A percentile compares a stretch with the other conserved stretches of the same genome.
Conservation (phyloP, 2,113 vertebrate species). For the Corythoichthys intestinalis region DNA sequence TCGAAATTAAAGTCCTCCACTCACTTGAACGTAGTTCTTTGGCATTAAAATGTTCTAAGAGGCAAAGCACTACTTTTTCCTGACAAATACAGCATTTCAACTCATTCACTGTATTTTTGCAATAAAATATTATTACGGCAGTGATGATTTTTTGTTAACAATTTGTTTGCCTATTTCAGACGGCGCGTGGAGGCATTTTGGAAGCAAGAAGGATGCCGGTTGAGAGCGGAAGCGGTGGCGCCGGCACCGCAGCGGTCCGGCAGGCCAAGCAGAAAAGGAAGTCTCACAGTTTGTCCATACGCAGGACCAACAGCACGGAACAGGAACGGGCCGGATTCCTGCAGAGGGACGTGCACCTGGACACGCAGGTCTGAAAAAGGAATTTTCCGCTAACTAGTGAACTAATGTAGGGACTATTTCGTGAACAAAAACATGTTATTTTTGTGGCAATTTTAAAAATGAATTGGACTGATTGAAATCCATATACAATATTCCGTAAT, state of each 20-base stretch:
- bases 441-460: too few species aligned
- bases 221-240: constrained; percentile 78
- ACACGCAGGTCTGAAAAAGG: constrained; percentile 77
- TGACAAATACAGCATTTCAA: too few species aligned
- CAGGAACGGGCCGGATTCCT: constrained; percentile 80
- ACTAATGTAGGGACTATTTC: too few species aligned
- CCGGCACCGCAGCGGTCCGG: constrained; percentile 77
- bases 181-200: constrained; percentile 1
- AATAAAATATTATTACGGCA: too few species aligned
- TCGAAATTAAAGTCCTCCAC: neutral
- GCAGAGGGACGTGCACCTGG: constrained; percentile 84
- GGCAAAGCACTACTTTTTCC: too few species aligned
- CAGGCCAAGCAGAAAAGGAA: constrained; percentile 94
- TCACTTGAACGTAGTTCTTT: neutral
- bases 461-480: too few species aligned
- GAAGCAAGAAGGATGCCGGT: constrained; percentile 86
- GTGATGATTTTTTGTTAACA: too few species aligned
- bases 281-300: constrained; percentile 89
- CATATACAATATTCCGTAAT: too few species aligned
- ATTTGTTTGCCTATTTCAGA: neutral
- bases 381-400: too few species aligned
- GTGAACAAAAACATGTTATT: too few species aligned
- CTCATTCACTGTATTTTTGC: too few species aligned
- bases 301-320: constrained; percentile 90
- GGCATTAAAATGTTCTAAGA: neutral